Percentiles rank a stretch among this genome's conserved stretches.
phyloP scores from a whole-genome alignment of 2,113 vertebrate genomes.

The crab-eating macaque (Macaca fascicularis) region DNA sequence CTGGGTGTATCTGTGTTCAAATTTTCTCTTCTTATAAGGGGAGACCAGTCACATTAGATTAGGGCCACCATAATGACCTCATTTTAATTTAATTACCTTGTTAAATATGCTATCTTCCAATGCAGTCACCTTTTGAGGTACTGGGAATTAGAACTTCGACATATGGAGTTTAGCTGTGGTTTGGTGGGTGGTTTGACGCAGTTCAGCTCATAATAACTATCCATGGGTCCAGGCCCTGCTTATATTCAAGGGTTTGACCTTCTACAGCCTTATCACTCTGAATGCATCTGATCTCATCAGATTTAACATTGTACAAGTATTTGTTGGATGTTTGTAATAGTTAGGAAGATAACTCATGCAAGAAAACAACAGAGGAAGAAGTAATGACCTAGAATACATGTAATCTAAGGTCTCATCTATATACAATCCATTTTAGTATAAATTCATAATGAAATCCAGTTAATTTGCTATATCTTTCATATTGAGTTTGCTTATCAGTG shows the following conservation, averaged over 20 bases:
- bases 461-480: neutral
- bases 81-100: neutral
- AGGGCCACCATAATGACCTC: too few relatives aligned
- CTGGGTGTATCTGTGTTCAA: accelerated
- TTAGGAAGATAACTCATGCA: neutral
- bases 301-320: neutral
- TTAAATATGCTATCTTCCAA: neutral
- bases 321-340: neutral
- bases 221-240: accelerated
- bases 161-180: neutral
- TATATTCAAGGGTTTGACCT: neutral
- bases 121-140: neutral
- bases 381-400: neutral
- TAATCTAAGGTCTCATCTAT: neutral
- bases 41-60: neutral
- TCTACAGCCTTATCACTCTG: too few relatives aligned
- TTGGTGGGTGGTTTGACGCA: accelerated
- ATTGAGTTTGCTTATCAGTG: neutral
- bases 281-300: too few relatives aligned
- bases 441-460: neutral
- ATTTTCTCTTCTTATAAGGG: neutral
- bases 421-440: neutral
- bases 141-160: accelerated
- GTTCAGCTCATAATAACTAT: neutral
- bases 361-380: neutral